These are phyloP conservation scores for Recurvirostra avosetta DNA, from an alignment of 2,113 vertebrate species.

Conservation along the genomic window DNA sequence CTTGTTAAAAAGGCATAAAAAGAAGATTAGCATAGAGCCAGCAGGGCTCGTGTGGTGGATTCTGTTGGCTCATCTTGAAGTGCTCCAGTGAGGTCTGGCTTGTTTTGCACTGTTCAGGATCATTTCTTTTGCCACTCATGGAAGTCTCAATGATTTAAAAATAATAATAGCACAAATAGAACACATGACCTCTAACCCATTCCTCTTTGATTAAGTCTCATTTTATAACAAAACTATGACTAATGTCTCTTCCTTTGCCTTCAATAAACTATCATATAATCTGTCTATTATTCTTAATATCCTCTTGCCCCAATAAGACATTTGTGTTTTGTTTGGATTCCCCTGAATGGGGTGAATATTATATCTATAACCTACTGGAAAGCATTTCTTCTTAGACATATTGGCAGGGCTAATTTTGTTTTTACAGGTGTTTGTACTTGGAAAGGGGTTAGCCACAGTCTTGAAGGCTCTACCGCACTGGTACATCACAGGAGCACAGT, in stretches of 20 bases:
- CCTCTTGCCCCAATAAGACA: constrained; percentile 80
- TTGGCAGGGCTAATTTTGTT: constrained; percentile 87
- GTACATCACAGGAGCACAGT: constrained; percentile 80
- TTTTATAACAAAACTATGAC: constrained; percentile 80
- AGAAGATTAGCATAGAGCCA: constrained; percentile 69
- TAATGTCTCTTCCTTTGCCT: constrained; percentile 74
- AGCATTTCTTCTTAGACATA: constrained; percentile 83
- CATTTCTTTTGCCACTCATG: constrained; percentile 84
- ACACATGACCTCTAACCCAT: constrained; percentile 76
- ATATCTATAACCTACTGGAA: constrained; percentile 92
- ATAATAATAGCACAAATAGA: constrained; percentile 80
- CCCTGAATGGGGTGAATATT: constrained; percentile 85
- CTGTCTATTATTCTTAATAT: constrained; percentile 82
- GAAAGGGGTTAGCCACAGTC: constrained; percentile 84
- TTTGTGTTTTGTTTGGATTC: constrained; percentile 90
- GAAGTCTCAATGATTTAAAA: constrained; percentile 78
- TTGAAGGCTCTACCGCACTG: constrained; percentile 86
- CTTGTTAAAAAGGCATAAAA: constrained; percentile 68
- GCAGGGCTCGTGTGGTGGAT: constrained; percentile 62
- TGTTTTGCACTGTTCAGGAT: constrained; percentile 82
- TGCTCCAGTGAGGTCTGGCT: constrained; percentile 80
- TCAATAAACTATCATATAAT: constrained; percentile 76
- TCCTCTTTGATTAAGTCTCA: constrained; percentile 81
- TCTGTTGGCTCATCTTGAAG: constrained; percentile 85
- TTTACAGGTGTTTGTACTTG: constrained; percentile 98